phyloP scores from a whole-genome alignment of 2,888 invertebrate genomes.

The Melieria picta region DNA sequence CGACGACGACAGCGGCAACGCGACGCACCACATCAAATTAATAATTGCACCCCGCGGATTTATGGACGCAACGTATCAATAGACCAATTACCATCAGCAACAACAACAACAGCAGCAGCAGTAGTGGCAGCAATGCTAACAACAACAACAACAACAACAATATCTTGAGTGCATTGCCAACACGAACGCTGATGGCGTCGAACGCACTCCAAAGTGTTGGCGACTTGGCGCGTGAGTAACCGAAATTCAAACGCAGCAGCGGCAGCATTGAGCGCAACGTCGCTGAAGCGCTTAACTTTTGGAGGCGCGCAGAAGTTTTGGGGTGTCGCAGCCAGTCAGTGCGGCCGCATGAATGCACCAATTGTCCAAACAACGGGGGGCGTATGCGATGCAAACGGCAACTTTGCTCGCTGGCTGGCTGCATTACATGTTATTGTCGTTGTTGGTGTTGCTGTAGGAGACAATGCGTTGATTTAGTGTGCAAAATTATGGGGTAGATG shows the following conservation, averaged over 20 bases:
- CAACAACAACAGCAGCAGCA: background rate
- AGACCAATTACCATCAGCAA: slow-evolving; percentile 17
- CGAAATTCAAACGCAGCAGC: too few relatives aligned
- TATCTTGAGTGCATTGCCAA: too few relatives aligned
- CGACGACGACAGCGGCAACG: slow-evolving; percentile 2
- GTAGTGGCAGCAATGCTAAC: background rate
- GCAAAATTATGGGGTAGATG: slow-evolving; percentile 18
- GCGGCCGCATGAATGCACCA: too few relatives aligned
- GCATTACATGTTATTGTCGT: background rate
- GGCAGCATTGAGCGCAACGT: too few relatives aligned
- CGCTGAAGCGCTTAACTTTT: too few relatives aligned
- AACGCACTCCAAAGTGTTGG: too few relatives aligned
- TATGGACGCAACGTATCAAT: slow-evolving; percentile 28
- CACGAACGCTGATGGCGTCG: too few relatives aligned
- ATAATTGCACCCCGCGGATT: slow-evolving; percentile 30
- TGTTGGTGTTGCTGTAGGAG: slow-evolving; percentile 5
- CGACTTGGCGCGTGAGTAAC: too few relatives aligned
- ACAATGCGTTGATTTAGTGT: slow-evolving; percentile 16
- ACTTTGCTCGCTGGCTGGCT: background rate
- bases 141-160: background rate
- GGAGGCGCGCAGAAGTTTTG: too few relatives aligned
- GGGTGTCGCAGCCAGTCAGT: too few relatives aligned
- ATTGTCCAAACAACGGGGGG: too few relatives aligned
- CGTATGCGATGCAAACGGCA: background rate
- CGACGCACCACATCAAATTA: slow-evolving; percentile 20